These are phyloP conservation scores for Hylyphantes graminicola DNA, from an alignment of 1,140 invertebrate species.

Conservation along the genomic window DNA sequence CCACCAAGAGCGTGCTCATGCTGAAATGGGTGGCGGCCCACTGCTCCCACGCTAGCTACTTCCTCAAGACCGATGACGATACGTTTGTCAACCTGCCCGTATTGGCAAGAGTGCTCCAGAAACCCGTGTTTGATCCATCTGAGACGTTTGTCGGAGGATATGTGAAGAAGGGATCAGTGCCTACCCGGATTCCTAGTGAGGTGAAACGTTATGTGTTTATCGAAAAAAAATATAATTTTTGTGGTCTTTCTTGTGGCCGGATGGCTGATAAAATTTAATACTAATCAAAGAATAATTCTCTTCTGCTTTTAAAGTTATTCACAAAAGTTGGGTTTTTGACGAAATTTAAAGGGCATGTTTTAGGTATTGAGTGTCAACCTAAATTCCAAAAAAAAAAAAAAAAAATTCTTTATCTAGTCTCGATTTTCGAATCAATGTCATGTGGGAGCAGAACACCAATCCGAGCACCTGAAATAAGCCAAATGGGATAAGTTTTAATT, in stretches of 20 bases:
- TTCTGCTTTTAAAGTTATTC: too few species aligned
- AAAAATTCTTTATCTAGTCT: too few species aligned
- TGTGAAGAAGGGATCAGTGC: constrained; percentile 4
- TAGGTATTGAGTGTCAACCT: too few species aligned
- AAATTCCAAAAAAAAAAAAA: too few species aligned
- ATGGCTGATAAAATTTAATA: too few species aligned
- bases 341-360: too few species aligned
- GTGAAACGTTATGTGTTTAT: not conserved
- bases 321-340: too few species aligned
- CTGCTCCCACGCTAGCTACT: constrained; percentile 57
- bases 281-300: too few species aligned
- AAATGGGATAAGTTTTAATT: too few species aligned
- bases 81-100: constrained; percentile 65
- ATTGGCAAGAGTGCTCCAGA: not conserved
- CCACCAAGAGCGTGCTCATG: constrained; percentile 59
- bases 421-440: too few species aligned
- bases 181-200: constrained; percentile 7
- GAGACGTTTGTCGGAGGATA: constrained; percentile 41
- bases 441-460: too few species aligned
- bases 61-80: constrained; percentile 63
- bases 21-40: constrained; percentile 61
- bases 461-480: too few species aligned
- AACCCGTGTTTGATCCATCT: not conserved
- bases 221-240: constrained; percentile 40
- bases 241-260: constrained; percentile 62